A percentile compares a stretch with the other conserved stretches of the same genome.
These are phyloP conservation scores for Andrena fulva DNA, from an alignment of 2,888 invertebrate species.

Conservation along the genomic window DNA sequence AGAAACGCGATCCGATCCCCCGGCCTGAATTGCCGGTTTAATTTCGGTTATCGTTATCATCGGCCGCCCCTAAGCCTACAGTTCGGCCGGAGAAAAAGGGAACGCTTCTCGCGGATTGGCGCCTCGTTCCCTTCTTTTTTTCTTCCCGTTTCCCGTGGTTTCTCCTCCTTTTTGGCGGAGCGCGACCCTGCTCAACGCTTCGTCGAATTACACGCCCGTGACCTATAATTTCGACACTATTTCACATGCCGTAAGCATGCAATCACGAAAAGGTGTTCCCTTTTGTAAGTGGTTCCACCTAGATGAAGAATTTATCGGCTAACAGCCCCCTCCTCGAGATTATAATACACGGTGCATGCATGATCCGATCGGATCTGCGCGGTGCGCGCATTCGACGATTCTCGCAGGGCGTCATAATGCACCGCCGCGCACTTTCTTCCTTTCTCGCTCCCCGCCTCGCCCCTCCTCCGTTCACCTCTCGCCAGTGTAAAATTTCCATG, in stretches of 20 bases:
- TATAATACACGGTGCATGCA: slow-evolving; percentile 68
- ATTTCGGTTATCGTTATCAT: slow-evolving; percentile 5
- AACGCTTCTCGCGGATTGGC: slow-evolving; percentile 45
- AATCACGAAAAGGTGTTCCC: slow-evolving; percentile 82
- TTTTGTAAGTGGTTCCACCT: slow-evolving; percentile 77
- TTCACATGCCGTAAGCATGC: slow-evolving; percentile 80
- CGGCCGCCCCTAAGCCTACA: background rate
- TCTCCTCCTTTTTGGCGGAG: slow-evolving; percentile 61
- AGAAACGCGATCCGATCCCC: slow-evolving; percentile 2
- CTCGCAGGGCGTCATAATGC: slow-evolving; percentile 56
- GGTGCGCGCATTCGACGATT: slow-evolving; percentile 46
- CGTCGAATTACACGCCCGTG: slow-evolving; percentile 78
- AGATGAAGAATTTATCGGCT: slow-evolving; percentile 82
- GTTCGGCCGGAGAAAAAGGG: background rate
- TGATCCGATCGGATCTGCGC: slow-evolving; percentile 67
- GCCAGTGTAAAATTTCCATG: slow-evolving; percentile 56
- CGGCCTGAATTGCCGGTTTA: slow-evolving; percentile 4
- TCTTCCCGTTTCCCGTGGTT: slow-evolving; percentile 7
- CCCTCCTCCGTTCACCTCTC: slow-evolving; percentile 37
- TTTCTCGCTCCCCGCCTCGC: background rate
- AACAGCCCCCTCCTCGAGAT: slow-evolving; percentile 72
- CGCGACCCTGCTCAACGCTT: slow-evolving; percentile 69
- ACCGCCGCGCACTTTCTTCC: slow-evolving; percentile 44
- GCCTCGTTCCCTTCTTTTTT: slow-evolving; percentile 39
- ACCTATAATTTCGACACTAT: slow-evolving; percentile 82